A percentile compares a stretch with the other conserved stretches of the same genome.
Conservation (phyloP, 2,797 vertebrate genomes). For the Anableps anableps region DNA sequence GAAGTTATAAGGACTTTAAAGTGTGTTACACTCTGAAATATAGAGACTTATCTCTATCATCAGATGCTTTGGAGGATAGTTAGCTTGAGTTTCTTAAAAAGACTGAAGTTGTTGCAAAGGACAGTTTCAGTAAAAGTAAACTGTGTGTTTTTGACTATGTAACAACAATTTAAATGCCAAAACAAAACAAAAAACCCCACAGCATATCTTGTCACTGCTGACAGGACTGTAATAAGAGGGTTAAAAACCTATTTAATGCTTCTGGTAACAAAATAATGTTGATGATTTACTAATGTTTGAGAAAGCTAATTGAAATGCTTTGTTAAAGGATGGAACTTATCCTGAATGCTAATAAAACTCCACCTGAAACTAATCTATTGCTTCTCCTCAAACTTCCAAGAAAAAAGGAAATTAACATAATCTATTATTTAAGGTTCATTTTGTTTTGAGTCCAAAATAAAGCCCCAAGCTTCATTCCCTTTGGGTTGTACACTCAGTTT, state of each 20-base stretch:
- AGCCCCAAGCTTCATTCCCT: background rate
- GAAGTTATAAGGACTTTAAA: background rate
- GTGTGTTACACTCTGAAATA: background rate
- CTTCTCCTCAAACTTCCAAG: background rate
- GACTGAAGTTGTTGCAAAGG: background rate
- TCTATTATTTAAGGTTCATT: background rate
- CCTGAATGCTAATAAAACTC: background rate
- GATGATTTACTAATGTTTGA: background rate
- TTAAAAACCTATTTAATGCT: background rate
- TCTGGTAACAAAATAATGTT: background rate
- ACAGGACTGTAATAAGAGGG: background rate
- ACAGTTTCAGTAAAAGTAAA: background rate
- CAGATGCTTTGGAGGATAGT: background rate
- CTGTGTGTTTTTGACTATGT: background rate
- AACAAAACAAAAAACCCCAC: background rate
- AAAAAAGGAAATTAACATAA: background rate
- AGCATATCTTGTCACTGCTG: background rate
- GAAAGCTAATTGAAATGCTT: background rate
- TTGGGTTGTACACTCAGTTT: background rate
- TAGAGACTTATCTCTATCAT: background rate
- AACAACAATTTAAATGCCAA: background rate
- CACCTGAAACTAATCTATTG: background rate
- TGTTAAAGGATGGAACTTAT: background rate
- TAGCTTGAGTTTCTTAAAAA: background rate
- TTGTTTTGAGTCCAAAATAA: background rate